Base-by-base conservation (phyloP, 2,888 invertebrate species). In the Callinectes sapidus region DNA sequence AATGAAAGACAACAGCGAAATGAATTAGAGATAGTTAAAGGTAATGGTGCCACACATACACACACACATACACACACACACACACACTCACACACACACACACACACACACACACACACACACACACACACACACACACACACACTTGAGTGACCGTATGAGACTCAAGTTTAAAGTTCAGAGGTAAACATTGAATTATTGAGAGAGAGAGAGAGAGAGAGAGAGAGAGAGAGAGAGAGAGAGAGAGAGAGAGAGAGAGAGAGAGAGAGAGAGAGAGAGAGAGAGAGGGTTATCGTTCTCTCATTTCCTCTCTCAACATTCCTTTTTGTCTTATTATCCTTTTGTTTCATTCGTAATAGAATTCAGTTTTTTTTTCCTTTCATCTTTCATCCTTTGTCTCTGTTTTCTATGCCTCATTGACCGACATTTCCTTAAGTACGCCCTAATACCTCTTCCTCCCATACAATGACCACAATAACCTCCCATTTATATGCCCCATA, bases 61-160 rank as follows among this genome's bases (percentile, higher is more conserved):
- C 48, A 48, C 48, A 48, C 48, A 48, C 8, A 48, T 10, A 48
- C 48, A 48, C 48, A 48, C 48, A 48, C 48, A 48, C 48, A 48
- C 48, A 61, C 61, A 61, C 61, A 61, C 61, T 18, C 61, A 61
- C 61, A 16, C 61, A 61, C 61, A 61, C 61, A 61, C 61, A 71
- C 71, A 71, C 71, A 71, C 71, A 71, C 71, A 71, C 71, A 71
- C 71, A 71, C 71, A 71, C 71, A 71, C 71, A 71, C 71, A 71
- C 71, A 71, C 71, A 71, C 71, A 71, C 71, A 71, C 71, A 71
- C 71, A 28, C n/a, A 6, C n/a, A n/a, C n/a, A n/a, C n/a, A n/a
- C n/a, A 8, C 10, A 3, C n/a, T n/a, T 71, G 71, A 2, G 5
- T 23, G 18, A 61, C 61, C 23, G 61, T 61, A 16, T 61, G 61